Conservation (phyloP, 2,888 invertebrate species). For the Microctonus aethiopoides region DNA sequence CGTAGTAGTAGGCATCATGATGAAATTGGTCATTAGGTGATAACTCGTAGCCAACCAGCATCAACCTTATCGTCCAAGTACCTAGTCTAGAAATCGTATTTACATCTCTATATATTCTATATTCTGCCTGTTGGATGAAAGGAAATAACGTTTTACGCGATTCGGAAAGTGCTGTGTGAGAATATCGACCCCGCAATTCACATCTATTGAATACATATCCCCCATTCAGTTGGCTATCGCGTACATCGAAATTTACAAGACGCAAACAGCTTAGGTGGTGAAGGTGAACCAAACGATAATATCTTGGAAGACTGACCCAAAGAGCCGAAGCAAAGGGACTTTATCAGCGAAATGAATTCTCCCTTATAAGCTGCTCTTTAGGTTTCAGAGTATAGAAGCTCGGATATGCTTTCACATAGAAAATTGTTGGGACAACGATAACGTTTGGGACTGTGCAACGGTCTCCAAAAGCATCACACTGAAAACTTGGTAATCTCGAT, state of each 20-base stretch:
- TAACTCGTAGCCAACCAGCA: not conserved
- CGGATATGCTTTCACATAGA: conserved; percentile 3
- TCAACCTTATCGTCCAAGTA: conserved; percentile 21
- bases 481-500: conserved; percentile 32
- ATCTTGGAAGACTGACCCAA: conserved; percentile 46
- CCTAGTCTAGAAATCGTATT: conserved; percentile 5
- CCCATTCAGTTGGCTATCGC: conserved; percentile 20
- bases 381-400: conserved; percentile 13
- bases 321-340: conserved; percentile 6
- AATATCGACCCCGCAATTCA: conserved; percentile 51
- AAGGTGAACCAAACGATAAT: conserved; percentile 56
- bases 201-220: conserved; percentile 55
- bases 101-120: not conserved
- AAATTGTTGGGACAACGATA: conserved; percentile 24
- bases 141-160: conserved; percentile 14
- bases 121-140: no score
- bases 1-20: not conserved
- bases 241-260: conserved; percentile 58
- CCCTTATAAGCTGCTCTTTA: conserved; percentile 20
- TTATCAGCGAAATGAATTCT: conserved; percentile 4
- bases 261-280: conserved; percentile 65
- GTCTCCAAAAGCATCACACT: conserved; percentile 9
- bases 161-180: conserved; percentile 21
- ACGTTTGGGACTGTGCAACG: conserved; percentile 19
- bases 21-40: not conserved